Conservation (phyloP, 2,113 vertebrate species). For the Rhodinocichla rosea region DNA sequence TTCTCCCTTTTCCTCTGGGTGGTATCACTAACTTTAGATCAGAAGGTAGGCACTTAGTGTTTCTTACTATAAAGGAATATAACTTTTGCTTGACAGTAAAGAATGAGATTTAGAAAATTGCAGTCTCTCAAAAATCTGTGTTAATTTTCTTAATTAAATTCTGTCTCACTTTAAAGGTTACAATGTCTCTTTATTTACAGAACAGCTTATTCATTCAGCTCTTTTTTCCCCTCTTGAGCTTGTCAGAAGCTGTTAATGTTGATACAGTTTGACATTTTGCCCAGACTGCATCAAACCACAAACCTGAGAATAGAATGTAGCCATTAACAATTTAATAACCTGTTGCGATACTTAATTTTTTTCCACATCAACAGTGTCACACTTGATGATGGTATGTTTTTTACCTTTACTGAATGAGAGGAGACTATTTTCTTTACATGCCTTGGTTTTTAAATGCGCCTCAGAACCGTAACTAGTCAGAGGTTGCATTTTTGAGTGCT, state of each 20-base stretch:
- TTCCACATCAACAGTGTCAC: slow-evolving; percentile 32
- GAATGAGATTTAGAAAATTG: neutral
- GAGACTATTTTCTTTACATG: neutral
- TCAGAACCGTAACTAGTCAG: neutral
- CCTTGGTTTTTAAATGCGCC: neutral
- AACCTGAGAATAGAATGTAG: slow-evolving; percentile 50
- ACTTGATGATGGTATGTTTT: slow-evolving; percentile 19
- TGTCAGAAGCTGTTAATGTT: slow-evolving; percentile 60
- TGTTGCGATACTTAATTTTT: slow-evolving; percentile 46
- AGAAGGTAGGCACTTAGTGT: neutral
- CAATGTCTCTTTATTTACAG: slow-evolving; percentile 51
- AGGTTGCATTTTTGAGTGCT: slow-evolving; percentile 6
- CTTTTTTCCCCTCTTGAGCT: neutral
- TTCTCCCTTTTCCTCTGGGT: neutral
- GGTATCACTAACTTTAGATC: neutral
- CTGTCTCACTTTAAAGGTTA: slow-evolving; percentile 29
- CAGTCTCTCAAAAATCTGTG: neutral
- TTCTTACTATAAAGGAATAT: neutral
- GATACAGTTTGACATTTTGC: slow-evolving; percentile 57
- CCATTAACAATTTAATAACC: slow-evolving; percentile 68
- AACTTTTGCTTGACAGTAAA: neutral
- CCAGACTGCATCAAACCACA: slow-evolving; percentile 54
- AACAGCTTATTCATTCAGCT: slow-evolving; percentile 44
- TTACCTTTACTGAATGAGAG: slow-evolving; percentile 30
- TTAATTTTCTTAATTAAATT: slow-evolving; percentile 62